Conservation (phyloP, 2,888 invertebrate genomes). For the Sarcophaga rosellei region DNA sequence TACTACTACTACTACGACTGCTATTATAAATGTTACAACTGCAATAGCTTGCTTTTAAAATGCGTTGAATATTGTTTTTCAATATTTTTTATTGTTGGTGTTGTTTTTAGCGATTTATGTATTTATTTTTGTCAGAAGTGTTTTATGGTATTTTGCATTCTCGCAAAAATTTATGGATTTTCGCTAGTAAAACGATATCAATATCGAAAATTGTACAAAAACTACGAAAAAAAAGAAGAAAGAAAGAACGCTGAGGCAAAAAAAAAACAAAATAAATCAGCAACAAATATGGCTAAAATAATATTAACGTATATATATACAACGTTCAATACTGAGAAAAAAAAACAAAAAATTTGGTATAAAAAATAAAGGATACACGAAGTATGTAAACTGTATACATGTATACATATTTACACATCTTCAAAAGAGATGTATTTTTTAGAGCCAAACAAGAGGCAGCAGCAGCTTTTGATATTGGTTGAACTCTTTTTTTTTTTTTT, state of each 20-base stretch:
- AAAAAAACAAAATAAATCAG: not conserved
- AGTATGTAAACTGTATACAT: conserved; percentile 5
- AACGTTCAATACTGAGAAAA: conserved; percentile 26
- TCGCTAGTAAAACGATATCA: conserved; percentile 57
- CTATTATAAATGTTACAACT: conserved; percentile 13
- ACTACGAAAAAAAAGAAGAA: not conserved
- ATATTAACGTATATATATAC: conserved; percentile 27
- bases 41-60: conserved; percentile 21
- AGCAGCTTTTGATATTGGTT: conserved; percentile 40
- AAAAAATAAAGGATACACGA: conserved; percentile 26
- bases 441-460: conserved; percentile 22
- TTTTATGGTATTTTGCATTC: conserved; percentile 66
- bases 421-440: not conserved
- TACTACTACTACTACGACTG: not conserved
- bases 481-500: conserved; percentile 46
- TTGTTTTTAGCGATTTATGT: conserved; percentile 60
- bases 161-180: conserved; percentile 63
- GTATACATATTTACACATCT: no score
- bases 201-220: conserved; percentile 59
- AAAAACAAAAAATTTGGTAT: not conserved
- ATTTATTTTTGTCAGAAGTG: conserved; percentile 67
- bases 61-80: conserved; percentile 27
- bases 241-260: conserved; percentile 16
- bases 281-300: conserved; percentile 38
- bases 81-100: not conserved